Evolutionary conservation across 1,140 invertebrate genomes (phyloP), one percentile per base, ranked within the genome.

Genomic region (Colletes gigas): DNA sequence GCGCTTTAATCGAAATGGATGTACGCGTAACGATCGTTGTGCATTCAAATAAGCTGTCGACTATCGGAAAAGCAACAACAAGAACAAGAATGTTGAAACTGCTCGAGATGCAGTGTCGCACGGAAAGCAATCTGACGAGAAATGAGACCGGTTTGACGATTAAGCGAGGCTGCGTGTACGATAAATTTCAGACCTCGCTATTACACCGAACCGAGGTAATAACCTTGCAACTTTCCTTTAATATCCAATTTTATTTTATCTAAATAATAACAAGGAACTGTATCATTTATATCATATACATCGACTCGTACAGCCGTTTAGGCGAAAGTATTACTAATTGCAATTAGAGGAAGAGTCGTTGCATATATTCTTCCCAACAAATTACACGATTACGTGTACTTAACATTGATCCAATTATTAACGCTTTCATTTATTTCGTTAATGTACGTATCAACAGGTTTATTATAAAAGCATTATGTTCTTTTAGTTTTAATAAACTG

Each of bases 81-180:
- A n/a, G n/a, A 54, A 62, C 17, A 52, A 50, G 69, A 65, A n/a
- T 62, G 17, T 21, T 39, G 10, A 3, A 55, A 15, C 41, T 65
- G 65, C 66, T 62, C 10, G 60, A 14, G 50, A n/a, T 2, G 19
- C 39, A 30, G 44, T 52, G 67, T 70, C 55, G 50, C 55, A 19
- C 41, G 65, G 47, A 72, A 63, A 78, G 54, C 75, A 44, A 78
- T 70, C 70, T 69, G 65, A 70, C 77, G 77, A 83, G 77, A 80
- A 78, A 80, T 65, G 70, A 80, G 81, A 83, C 81, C 81, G 81
- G 81, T 83, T 83, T 74, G 77, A 74, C 81, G 77, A 77, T 83
- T 72, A 69, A 55, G 17, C 55, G 70, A 74, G 76, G 41, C 54
- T 44, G 70, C 70, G 69, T 82, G 66, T 78, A 41, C 70, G 15